Percentiles rank a stretch among this genome's conserved stretches.
Conservation (phyloP, 2,888 invertebrate species). For the Agonopterix arenella region DNA sequence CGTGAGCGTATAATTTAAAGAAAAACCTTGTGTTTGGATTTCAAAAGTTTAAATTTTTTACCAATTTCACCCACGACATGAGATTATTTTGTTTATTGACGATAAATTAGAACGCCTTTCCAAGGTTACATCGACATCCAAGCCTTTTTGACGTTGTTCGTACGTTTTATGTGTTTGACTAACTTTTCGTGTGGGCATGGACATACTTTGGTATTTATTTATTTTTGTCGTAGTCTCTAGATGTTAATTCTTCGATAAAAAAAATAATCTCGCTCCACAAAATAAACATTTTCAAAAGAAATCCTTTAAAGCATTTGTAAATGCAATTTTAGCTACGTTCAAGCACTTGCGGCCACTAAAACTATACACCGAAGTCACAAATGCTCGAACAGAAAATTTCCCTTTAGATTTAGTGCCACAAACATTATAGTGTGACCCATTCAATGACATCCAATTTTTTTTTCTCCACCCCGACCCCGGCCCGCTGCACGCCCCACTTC, state of each 20-base stretch:
- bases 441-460: conserved; percentile 76
- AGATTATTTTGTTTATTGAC: conserved; percentile 70
- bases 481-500: conserved; percentile 68
- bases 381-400: conserved; percentile 32
- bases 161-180: conserved; percentile 56
- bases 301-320: conserved; percentile 54
- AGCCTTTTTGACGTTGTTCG: conserved; percentile 34
- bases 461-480: conserved; percentile 66
- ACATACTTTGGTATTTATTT: conserved; percentile 17
- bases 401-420: conserved; percentile 59
- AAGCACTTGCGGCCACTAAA: conserved; percentile 37
- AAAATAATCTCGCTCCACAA: conserved; percentile 59
- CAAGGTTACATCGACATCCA: conserved; percentile 11
- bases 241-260: conserved; percentile 38
- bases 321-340: conserved; percentile 46
- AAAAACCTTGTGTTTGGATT: background rate
- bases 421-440: conserved; percentile 61
- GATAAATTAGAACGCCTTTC: conserved; percentile 16
- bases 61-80: conserved; percentile 41
- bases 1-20: too few species aligned
- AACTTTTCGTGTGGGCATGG: conserved; percentile 59
- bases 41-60: conserved; percentile 15
- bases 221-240: conserved; percentile 14
- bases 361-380: conserved; percentile 20
- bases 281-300: conserved; percentile 22